Evolutionary conservation across 1,140 invertebrate species (phyloP).

Genomic region (Drosophila burlai): DNA sequence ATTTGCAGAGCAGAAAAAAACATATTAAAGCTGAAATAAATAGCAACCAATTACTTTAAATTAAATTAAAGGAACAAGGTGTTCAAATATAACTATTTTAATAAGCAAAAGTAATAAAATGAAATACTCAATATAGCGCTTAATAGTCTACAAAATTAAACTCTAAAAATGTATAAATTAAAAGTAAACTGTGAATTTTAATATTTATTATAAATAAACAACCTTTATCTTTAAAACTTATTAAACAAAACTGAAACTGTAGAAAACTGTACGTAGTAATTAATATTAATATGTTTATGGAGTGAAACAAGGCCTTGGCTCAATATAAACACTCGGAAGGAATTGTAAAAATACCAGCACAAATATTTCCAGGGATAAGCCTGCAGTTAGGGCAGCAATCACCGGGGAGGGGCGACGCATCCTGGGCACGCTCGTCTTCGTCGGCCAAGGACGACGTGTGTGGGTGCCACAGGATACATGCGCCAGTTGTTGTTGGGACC

Average conservation of each 20-base stretch:
- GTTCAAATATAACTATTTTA: neutral
- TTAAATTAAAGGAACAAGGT: neutral
- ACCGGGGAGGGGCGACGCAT: neutral
- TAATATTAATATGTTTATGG: neutral
- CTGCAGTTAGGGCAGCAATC: constrained; percentile 22
- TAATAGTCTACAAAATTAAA: no score
- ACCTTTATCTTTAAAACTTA: no score
- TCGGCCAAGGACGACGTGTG: constrained; percentile 51
- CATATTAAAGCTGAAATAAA: neutral
- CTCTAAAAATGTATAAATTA: no score
- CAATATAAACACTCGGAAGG: neutral
- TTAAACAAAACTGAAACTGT: no score
- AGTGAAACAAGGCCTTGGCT: neutral
- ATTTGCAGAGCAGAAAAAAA: neutral
- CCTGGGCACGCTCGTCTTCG: constrained; percentile 48
- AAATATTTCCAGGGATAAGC: constrained; percentile 20
- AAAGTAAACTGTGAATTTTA: no score
- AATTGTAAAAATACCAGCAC: neutral
- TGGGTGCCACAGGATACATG: constrained; percentile 67
- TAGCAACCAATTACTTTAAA: neutral
- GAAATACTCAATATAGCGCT: no score
- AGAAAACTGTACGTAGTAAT: neutral
- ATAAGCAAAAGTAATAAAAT: no score
- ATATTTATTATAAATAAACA: no score
- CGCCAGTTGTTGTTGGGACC: constrained; percentile 53